Conservation (phyloP, 2,888 invertebrate genomes). For the Teleiodes luculella region DNA sequence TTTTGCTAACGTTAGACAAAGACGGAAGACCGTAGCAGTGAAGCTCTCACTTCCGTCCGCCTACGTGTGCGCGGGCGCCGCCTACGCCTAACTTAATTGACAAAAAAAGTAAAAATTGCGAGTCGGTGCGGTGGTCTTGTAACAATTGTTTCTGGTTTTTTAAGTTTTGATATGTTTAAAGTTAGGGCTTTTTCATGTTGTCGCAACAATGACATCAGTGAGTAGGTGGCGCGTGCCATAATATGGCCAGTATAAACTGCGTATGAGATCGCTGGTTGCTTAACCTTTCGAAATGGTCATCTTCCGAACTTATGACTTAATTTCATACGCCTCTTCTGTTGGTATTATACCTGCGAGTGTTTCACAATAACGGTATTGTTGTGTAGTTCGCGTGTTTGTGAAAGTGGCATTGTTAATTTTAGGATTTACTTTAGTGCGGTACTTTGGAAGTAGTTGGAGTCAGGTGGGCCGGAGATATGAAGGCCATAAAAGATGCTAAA, state of each 20-base stretch:
- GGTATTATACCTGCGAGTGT: constrained; percentile 50
- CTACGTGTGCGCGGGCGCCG: constrained; percentile 58
- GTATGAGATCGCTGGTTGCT: constrained; percentile 48
- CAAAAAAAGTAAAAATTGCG: constrained; percentile 48
- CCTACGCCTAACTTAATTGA: constrained; percentile 66
- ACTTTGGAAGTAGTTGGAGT: not conserved
- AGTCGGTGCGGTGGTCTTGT: constrained; percentile 58
- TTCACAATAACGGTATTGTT: constrained; percentile 54
- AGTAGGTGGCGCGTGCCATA: constrained; percentile 63
- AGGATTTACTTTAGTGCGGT: constrained; percentile 11
- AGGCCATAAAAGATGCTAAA: constrained; percentile 2
- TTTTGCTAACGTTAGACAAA: constrained; percentile 57
- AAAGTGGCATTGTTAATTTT: constrained; percentile 32
- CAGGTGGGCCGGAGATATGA: constrained; percentile 3
- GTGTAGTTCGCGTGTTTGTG: constrained; percentile 13
- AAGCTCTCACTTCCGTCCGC: constrained; percentile 78
- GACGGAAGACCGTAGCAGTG: constrained; percentile 52
- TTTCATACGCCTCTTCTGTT: constrained; percentile 60
- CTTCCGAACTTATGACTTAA: constrained; percentile 73
- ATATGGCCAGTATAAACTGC: constrained; percentile 36
- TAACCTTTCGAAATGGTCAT: constrained; percentile 63
- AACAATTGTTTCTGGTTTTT: constrained; percentile 48
- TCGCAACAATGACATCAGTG: constrained; percentile 58
- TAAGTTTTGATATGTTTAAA: constrained; percentile 37
- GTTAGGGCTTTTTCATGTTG: constrained; percentile 34